Percentiles rank a stretch among this genome's conserved stretches.
phyloP scores from a whole-genome alignment of 2,113 vertebrate genomes.

The Delphinapterus leucas region DNA sequence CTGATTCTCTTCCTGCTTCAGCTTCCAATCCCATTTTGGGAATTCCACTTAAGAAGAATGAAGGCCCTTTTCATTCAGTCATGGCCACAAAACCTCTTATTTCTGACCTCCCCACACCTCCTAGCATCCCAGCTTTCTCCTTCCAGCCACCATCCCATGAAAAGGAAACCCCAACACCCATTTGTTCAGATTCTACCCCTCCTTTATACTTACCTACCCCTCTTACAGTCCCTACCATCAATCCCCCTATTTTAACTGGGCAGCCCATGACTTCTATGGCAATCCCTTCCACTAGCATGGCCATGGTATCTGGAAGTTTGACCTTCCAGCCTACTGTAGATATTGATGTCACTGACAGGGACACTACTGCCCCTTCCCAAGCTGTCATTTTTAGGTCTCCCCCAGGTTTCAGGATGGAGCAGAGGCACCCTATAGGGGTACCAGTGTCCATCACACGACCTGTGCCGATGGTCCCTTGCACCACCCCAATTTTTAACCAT shows the following conservation, averaged over 20 bases:
- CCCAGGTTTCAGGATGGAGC: not conserved
- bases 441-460: no score
- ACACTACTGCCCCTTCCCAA: not conserved
- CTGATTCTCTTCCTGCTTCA: constrained; percentile 49
- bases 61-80: not conserved
- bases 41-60: not conserved
- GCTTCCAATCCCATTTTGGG: constrained; percentile 85
- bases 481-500: not conserved
- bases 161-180: not conserved
- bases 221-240: fast-evolving
- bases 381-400: constrained; percentile 78
- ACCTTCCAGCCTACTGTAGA: constrained; percentile 78
- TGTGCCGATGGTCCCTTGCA: fast-evolving
- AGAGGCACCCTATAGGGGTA: not conserved
- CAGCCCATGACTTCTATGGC: not conserved
- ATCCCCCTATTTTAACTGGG: fast-evolving
- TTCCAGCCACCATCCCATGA: constrained; percentile 86
- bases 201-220: constrained; percentile 57
- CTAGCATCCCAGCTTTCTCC: constrained; percentile 17
- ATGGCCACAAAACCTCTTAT: fast-evolving
- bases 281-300: not conserved
- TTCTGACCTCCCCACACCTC: not conserved
- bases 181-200: not conserved
- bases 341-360: constrained; percentile 51
- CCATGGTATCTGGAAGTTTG: constrained; percentile 39